phyloP scores from a whole-genome alignment of 2,113 vertebrate species.

The Gymnobelideus leadbeateri region DNA sequence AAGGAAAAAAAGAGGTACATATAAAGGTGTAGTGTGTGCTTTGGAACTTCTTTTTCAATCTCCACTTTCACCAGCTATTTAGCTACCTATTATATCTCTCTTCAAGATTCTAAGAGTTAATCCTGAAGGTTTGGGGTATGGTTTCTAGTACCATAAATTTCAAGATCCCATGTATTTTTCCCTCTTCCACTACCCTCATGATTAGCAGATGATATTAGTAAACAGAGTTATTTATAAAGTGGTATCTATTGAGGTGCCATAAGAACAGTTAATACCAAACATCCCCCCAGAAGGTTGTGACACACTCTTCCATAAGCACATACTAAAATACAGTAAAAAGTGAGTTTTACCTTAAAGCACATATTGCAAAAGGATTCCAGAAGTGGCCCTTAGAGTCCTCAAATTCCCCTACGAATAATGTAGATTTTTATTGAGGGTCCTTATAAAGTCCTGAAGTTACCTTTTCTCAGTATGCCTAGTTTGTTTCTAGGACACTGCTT shows the following conservation, averaged over 20 bases:
- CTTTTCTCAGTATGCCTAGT: not conserved
- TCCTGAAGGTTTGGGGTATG: not conserved
- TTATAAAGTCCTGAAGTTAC: not conserved
- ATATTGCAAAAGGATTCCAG: not conserved
- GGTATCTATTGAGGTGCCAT: not conserved
- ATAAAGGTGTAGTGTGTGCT: not conserved
- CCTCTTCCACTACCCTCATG: not conserved
- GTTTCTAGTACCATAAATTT: not conserved
- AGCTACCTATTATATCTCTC: not conserved
- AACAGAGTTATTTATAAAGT: not conserved
- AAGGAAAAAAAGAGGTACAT: not conserved
- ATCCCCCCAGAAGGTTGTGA: not conserved
- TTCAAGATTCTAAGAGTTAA: not conserved
- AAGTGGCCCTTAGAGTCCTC: not conserved
- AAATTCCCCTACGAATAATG: not conserved
- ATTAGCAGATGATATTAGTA: not conserved
- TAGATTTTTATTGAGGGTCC: not conserved
- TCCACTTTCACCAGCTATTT: not conserved
- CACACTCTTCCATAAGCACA: not conserved
- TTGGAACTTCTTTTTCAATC: not conserved
- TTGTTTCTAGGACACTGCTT: not conserved
- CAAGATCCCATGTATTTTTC: not conserved
- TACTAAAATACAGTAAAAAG: not conserved
- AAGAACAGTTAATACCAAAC: not conserved
- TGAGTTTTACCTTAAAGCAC: not conserved